These are phyloP conservation scores for Nyctibius grandis DNA, from an alignment of 2,797 vertebrate species.

Conservation along the genomic window DNA sequence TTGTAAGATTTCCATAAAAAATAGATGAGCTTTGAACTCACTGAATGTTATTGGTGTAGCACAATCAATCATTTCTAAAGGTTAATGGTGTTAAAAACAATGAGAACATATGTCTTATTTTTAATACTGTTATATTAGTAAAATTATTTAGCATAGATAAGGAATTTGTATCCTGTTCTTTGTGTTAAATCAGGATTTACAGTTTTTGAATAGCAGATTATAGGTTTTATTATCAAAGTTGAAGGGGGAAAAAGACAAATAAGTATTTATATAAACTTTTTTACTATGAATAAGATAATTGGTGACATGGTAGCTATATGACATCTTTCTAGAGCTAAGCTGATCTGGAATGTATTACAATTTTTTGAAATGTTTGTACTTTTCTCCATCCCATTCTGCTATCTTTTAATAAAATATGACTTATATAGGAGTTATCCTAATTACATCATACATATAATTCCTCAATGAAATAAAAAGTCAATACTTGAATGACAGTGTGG, in stretches of 20 bases:
- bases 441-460: conserved; percentile 25
- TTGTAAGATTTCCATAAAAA: conserved; percentile 78
- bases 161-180: conserved; percentile 23
- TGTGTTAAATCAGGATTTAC: conserved; percentile 5
- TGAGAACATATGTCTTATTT: conserved; percentile 76
- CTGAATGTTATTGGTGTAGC: conserved; percentile 72
- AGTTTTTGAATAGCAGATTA: conserved; percentile 9
- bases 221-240: conserved; percentile 27
- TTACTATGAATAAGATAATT: background rate
- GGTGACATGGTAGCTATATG: background rate
- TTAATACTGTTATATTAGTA: conserved; percentile 70
- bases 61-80: conserved; percentile 77
- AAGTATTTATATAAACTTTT: conserved; percentile 24
- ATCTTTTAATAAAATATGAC: conserved; percentile 60
- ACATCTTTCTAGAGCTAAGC: background rate
- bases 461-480: conserved; percentile 68
- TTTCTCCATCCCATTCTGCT: conserved; percentile 28
- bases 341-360: background rate
- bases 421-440: conserved; percentile 62
- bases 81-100: conserved; percentile 78
- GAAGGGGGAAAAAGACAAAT: background rate
- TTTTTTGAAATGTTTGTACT: conserved; percentile 19
- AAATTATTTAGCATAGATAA: conserved; percentile 60
- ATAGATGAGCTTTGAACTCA: conserved; percentile 78
- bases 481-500: conserved; percentile 39